These are phyloP conservation scores for Poecilus cupreus DNA, from an alignment of 2,888 invertebrate species.

Conservation along the genomic window DNA sequence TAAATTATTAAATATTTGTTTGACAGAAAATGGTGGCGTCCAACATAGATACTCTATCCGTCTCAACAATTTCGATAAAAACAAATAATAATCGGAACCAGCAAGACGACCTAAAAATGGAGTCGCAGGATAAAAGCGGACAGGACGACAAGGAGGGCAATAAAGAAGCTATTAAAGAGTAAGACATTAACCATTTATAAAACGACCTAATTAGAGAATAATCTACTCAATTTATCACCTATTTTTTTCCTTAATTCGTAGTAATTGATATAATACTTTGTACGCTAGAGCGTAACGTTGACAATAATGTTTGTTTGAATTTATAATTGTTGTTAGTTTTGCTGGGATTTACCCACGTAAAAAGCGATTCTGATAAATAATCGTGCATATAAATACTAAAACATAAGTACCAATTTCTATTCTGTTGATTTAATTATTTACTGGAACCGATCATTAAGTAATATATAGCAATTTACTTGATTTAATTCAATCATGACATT, in stretches of 20 bases:
- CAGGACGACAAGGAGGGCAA: conserved; percentile 49
- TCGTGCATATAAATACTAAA: background rate
- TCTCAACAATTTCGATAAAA: conserved; percentile 42
- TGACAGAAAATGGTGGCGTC: conserved; percentile 36
- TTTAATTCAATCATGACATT: too few species aligned
- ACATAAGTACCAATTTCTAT: conserved; percentile 8
- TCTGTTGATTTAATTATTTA: too few species aligned
- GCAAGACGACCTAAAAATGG: conserved; percentile 31
- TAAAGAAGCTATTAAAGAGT: conserved; percentile 13
- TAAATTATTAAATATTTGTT: background rate
- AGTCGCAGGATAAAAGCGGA: conserved; percentile 22
- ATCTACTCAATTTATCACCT: background rate
- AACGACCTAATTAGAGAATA: background rate
- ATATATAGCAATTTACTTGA: background rate
- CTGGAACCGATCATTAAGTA: background rate
- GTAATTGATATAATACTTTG: background rate
- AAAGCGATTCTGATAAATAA: background rate
- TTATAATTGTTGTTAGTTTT: conserved; percentile 2
- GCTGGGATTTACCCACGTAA: conserved; percentile 19
- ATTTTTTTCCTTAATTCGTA: background rate
- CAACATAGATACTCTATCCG: conserved; percentile 26
- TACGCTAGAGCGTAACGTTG: background rate
- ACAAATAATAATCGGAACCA: conserved; percentile 28
- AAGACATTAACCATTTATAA: conserved; percentile 3
- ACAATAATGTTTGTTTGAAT: conserved; percentile 25